These are phyloP conservation scores for Solenopsis fugax DNA, from an alignment of 1,140 invertebrate species.

Conservation along the genomic window DNA sequence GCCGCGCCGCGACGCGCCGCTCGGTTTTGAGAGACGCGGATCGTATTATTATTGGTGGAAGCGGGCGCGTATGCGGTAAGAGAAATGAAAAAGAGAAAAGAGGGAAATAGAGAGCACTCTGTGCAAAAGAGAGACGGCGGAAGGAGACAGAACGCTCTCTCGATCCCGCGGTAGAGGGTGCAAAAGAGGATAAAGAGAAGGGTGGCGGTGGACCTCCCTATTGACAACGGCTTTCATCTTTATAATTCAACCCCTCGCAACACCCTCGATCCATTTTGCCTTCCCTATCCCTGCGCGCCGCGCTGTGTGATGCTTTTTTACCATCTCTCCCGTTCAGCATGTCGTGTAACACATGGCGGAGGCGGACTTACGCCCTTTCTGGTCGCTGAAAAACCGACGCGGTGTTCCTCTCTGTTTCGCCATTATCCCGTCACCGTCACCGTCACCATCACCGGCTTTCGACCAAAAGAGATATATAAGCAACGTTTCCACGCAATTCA, in stretches of 20 bases:
- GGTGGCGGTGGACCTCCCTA: conserved; percentile 79
- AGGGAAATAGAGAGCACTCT: background rate
- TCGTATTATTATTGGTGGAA: conserved; percentile 59
- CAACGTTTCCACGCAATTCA: conserved; percentile 45
- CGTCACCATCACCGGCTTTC: conserved; percentile 29
- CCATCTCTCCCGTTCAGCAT: conserved; percentile 68
- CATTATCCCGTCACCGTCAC: conserved; percentile 49
- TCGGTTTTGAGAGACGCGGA: conserved; percentile 61
- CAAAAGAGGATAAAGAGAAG: conserved; percentile 80
- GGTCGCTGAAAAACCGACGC: conserved; percentile 55
- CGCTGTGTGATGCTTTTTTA: conserved; percentile 80
- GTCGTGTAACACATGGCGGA: conserved; percentile 69
- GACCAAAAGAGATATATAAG: background rate
- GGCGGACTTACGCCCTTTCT: conserved; percentile 62
- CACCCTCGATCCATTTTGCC: conserved; percentile 83
- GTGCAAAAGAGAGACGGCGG: background rate
- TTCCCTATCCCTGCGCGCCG: conserved; percentile 77
- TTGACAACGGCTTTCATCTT: conserved; percentile 85
- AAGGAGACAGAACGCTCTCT: conserved; percentile 8
- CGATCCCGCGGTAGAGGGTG: conserved; percentile 63
- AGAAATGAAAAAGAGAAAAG: conserved; percentile 25
- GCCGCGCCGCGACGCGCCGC: background rate
- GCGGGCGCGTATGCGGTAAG: background rate
- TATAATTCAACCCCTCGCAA: conserved; percentile 84
- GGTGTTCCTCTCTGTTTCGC: conserved; percentile 41